phyloP scores from a whole-genome alignment of 2,113 vertebrate genomes.

The Gymnocephalus cernua region DNA sequence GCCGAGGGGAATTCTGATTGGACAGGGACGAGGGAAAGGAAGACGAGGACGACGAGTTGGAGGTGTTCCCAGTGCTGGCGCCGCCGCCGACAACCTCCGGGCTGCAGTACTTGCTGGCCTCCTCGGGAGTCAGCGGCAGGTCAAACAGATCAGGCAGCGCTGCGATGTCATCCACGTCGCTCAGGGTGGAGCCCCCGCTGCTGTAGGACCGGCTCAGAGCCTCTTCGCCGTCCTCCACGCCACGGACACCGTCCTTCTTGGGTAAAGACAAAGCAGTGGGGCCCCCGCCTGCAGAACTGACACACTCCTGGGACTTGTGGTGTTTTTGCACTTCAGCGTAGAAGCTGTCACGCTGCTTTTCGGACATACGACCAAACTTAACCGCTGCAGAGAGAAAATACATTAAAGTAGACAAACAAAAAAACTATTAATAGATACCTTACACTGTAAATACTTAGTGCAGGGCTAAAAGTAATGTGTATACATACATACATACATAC shows the following conservation, averaged over 20 bases:
- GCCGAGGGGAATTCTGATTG: slow-evolving; percentile 88
- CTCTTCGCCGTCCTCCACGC: slow-evolving; percentile 68
- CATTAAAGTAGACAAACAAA: too few relatives aligned
- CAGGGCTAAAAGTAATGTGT: too few relatives aligned
- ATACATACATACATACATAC: too few relatives aligned
- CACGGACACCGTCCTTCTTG: slow-evolving; percentile 79
- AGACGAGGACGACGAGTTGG: slow-evolving; percentile 83
- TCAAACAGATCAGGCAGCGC: slow-evolving; percentile 90
- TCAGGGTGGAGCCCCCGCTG: slow-evolving; percentile 86
- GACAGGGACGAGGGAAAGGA: slow-evolving; percentile 86
- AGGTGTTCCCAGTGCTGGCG: slow-evolving; percentile 77
- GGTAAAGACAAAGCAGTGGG: slow-evolving; percentile 81
- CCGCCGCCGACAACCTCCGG: slow-evolving; percentile 85
- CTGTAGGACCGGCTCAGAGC: slow-evolving; percentile 87
- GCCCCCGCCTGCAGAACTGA: slow-evolving; percentile 75
- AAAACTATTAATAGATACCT: too few relatives aligned
- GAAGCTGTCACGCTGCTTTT: slow-evolving; percentile 94
- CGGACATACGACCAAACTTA: slow-evolving; percentile 96
- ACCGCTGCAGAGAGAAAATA: slow-evolving; percentile 86
- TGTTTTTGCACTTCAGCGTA: slow-evolving; percentile 95
- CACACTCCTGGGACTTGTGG: slow-evolving; percentile 90
- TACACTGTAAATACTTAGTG: too few relatives aligned
- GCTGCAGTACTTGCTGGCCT: slow-evolving; percentile 88
- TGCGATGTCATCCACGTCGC: slow-evolving; percentile 91
- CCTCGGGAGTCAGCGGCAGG: slow-evolving; percentile 90